A percentile compares a stretch with the other conserved stretches of the same genome.
Conservation (phyloP, 2,113 vertebrate genomes). For the Trinectes maculatus region DNA sequence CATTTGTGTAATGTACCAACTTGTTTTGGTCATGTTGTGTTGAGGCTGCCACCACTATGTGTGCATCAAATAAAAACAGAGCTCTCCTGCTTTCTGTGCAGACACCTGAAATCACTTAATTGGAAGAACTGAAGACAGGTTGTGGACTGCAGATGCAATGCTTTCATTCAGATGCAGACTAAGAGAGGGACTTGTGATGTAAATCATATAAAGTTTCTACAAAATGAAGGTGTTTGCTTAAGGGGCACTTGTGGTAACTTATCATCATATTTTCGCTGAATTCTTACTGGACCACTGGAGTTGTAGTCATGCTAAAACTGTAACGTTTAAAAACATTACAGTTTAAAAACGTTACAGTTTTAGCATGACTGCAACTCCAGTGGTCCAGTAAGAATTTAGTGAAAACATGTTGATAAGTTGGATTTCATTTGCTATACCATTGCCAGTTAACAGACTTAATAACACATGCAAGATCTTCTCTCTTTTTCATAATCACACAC, state of each 20-base stretch:
- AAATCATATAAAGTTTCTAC: slow-evolving; percentile 52
- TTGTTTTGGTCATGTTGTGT: slow-evolving; percentile 1
- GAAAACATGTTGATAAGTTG: no score
- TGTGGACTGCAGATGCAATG: slow-evolving; percentile 8
- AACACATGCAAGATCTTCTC: no score
- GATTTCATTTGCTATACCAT: no score
- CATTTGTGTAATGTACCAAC: not conserved
- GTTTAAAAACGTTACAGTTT: not conserved
- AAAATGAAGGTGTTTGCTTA: slow-evolving; percentile 46
- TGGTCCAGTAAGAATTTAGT: no score
- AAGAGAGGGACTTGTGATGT: slow-evolving; percentile 17
- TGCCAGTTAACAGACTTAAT: no score
- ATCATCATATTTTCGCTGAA: no score
- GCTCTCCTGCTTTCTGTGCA: not conserved
- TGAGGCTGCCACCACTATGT: slow-evolving; percentile 1
- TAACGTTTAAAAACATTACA: not conserved
- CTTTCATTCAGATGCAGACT: slow-evolving; percentile 33
- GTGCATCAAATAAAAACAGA: not conserved
- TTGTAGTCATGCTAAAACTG: not conserved
- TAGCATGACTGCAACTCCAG: not conserved
- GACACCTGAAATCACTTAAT: not conserved
- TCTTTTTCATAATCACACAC: no score
- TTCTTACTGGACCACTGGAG: not conserved
- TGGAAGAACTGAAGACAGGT: not conserved
- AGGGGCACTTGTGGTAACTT: slow-evolving; percentile 55